Percentiles rank a stretch among this genome's conserved stretches.
Conservation (phyloP, 1,140 invertebrate species). For the Drosophila santomea region DNA sequence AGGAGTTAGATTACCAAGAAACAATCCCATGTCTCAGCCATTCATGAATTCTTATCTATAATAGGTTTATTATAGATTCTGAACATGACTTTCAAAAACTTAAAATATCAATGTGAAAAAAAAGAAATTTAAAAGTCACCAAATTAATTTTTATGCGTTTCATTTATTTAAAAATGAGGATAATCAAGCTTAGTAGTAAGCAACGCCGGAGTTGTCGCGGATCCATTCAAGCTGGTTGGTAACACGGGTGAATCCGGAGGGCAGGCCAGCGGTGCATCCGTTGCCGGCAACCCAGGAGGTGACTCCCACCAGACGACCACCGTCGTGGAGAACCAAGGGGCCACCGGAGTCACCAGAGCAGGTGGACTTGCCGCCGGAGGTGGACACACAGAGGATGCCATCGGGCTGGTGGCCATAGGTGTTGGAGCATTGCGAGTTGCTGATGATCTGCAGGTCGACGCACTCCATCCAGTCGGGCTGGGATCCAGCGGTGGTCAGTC, state of each 20-base stretch:
- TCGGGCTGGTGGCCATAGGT: conserved; percentile 29
- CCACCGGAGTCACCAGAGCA: conserved; percentile 86
- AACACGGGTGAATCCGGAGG: conserved; percentile 86
- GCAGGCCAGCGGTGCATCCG: conserved; percentile 45
- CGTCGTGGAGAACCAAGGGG: conserved; percentile 76
- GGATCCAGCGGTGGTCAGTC: conserved; percentile 46
- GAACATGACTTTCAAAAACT: too few species aligned
- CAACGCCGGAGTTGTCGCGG: conserved; percentile 62
- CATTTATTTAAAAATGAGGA: neutral
- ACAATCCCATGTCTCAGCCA: neutral
- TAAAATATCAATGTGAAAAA: neutral
- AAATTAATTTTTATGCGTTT: neutral
- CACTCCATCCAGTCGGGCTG: conserved; percentile 48
- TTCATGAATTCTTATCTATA: neutral
- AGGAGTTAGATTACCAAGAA: neutral
- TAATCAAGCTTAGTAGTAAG: conserved; percentile 37
- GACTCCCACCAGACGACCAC: conserved; percentile 51
- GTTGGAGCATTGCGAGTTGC: conserved; percentile 30
- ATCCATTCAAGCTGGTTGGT: conserved; percentile 86
- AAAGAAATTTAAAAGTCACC: neutral
- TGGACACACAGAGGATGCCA: conserved; percentile 57
- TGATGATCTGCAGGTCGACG: conserved; percentile 53
- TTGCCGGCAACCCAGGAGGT: conserved; percentile 37
- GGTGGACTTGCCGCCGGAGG: conserved; percentile 61
- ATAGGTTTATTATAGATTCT: neutral